Conservation (phyloP, 2,888 invertebrate genomes). For the Nycteola revayana region DNA sequence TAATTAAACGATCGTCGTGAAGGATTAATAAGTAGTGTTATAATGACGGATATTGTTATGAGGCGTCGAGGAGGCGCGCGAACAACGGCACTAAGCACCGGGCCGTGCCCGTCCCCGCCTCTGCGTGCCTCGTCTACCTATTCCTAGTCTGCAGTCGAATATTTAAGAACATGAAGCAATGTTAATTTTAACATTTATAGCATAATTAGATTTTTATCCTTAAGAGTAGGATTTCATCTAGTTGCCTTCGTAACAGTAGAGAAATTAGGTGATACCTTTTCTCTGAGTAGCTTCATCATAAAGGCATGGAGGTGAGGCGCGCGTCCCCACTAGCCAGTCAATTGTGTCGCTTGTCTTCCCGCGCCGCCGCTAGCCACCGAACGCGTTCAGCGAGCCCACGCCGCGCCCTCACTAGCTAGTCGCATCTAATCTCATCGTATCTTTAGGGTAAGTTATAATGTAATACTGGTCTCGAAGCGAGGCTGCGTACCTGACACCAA, state of each 20-base stretch:
- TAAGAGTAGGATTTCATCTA: slow-evolving; percentile 81
- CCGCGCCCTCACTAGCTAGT: slow-evolving; percentile 66
- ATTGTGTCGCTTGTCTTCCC: slow-evolving; percentile 64
- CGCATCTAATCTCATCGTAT: slow-evolving; percentile 56
- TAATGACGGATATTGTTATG: slow-evolving; percentile 36
- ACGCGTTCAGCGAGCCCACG: slow-evolving; percentile 13
- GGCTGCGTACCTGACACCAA: slow-evolving; percentile 77
- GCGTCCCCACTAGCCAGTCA: slow-evolving; percentile 60
- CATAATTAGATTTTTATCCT: slow-evolving; percentile 79
- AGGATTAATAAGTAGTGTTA: slow-evolving; percentile 35
- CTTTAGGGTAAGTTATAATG: slow-evolving; percentile 54
- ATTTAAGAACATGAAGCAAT: slow-evolving; percentile 75
- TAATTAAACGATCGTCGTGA: slow-evolving; percentile 39
- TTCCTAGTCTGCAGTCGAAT: slow-evolving; percentile 47
- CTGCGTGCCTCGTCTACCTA: slow-evolving; percentile 24
- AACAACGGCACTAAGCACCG: slow-evolving; percentile 67
- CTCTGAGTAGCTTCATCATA: slow-evolving; percentile 73
- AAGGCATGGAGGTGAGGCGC: slow-evolving; percentile 56
- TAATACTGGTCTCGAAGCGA: slow-evolving; percentile 53
- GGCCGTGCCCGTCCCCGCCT: slow-evolving; percentile 23
- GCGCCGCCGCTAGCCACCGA: slow-evolving; percentile 30
- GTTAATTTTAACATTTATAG: slow-evolving; percentile 80
- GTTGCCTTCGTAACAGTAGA: slow-evolving; percentile 80
- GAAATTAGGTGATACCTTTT: slow-evolving; percentile 76
- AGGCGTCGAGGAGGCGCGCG: slow-evolving; percentile 26